Percentiles rank a stretch among this genome's conserved stretches.
These are phyloP conservation scores for Phymorhynchus buccinoides DNA, from an alignment of 1,140 invertebrate species.

Conservation along the genomic window DNA sequence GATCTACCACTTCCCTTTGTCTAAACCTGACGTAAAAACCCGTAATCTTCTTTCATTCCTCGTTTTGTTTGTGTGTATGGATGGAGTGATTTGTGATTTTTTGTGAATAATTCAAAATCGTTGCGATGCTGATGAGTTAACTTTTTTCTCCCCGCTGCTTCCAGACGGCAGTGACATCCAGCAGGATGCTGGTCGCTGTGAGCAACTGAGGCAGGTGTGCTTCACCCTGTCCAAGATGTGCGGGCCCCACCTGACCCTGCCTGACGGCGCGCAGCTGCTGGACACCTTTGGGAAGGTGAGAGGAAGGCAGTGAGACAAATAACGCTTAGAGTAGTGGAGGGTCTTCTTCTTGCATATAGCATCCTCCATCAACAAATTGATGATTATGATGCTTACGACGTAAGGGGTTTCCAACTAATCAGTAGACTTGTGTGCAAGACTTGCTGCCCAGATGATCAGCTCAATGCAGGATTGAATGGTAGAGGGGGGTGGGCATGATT, in stretches of 20 bases:
- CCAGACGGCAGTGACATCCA: conserved; percentile 53
- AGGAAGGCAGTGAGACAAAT: too few species aligned
- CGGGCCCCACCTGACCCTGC: conserved; percentile 36
- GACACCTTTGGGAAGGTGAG: conserved; percentile 58
- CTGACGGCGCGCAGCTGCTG: conserved; percentile 40
- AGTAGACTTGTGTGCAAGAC: too few species aligned
- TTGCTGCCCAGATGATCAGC: too few species aligned
- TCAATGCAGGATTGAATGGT: too few species aligned
- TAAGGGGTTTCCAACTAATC: too few species aligned
- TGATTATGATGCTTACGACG: too few species aligned
- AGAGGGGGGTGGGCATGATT: too few species aligned
- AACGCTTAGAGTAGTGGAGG: too few species aligned
- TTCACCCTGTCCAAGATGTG: conserved; percentile 44
- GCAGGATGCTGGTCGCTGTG: conserved; percentile 45
- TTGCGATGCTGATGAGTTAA: not conserved
- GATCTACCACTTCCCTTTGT: too few species aligned
- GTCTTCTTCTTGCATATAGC: too few species aligned
- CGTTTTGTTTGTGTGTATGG: not conserved
- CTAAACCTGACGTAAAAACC: too few species aligned
- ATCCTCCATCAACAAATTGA: too few species aligned
- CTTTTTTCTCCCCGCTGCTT: conserved; percentile 9
- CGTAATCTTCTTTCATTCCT: not conserved
- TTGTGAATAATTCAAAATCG: not conserved
- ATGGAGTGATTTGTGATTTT: not conserved
- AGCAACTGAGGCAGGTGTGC: conserved; percentile 46